Base-by-base conservation (phyloP, 1,140 invertebrate genomes). In the Agrilus planipennis region DNA sequence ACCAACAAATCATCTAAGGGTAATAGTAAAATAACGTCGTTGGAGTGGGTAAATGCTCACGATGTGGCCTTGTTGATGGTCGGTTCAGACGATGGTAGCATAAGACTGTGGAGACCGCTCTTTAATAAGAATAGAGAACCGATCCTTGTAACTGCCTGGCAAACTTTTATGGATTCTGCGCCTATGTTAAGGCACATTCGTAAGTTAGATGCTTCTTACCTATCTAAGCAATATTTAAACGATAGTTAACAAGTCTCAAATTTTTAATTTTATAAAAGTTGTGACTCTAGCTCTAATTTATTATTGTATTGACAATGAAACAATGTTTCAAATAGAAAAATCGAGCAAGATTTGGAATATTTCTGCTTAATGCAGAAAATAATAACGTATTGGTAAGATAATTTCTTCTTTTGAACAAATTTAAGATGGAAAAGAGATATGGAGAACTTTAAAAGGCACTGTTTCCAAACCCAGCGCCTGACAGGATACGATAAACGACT, bases 11-110 rank as follows among this genome's bases (percentile, higher is more conserved):
- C 62, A 23, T 18, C 53, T 4, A 63, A 52, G 53, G 56, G 18
- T 52, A 30, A 10, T 6, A 62, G 76, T 17, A 75, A 78, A 34
- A 79, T 95, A 25, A 84, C 86, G 6, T 70, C 82, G 22, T 65
- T 94, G 21, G 81, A 91, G 51, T 89, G 89, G 61, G 63, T 94
- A n/a, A 94, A 96, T 68, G 71, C 81, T 36, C 89, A 93, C 57
- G 84, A 90, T 57, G 70, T 77, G 39, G 69, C 79, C 18, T 61
- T 89, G 42, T 62, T 89, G 16, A 69, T 86, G 62, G 71, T 77
- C 23, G 81, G 78, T 37, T 71, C 74, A 47, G 84, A 89, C 60
- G 81, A 88, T 61, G 87, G 87, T 20, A 72, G 79, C 32, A 69
- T 91, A 12, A 70, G 79, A 51, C 57, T 91, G 7, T 90, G 75